A percentile compares a stretch with the other conserved stretches of the same genome.
phyloP scores from a whole-genome alignment of 2,113 vertebrate genomes.

The Ceyx cyanopectus region DNA sequence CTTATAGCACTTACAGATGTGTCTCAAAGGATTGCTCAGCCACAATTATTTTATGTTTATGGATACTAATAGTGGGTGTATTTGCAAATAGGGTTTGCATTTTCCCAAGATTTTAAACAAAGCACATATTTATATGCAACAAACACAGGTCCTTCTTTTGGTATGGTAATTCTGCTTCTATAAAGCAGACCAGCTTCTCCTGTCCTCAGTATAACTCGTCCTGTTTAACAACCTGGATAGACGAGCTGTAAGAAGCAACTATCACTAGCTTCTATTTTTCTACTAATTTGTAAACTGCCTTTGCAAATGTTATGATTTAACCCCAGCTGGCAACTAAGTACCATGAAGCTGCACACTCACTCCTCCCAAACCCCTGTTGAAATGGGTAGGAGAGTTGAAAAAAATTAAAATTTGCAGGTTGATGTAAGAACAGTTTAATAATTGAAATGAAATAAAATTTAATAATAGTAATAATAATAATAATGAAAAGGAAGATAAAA shows the following conservation, averaged over 20 bases:
- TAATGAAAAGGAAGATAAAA: no score
- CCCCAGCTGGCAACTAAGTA: background rate
- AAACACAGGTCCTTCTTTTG: background rate
- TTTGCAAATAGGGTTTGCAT: slow-evolving; percentile 52
- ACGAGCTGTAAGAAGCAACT: slow-evolving; percentile 41
- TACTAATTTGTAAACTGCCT: background rate
- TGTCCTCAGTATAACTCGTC: background rate
- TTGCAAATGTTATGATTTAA: background rate
- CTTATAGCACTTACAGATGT: background rate
- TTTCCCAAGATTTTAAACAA: slow-evolving; percentile 50
- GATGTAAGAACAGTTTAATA: background rate
- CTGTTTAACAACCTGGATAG: slow-evolving; percentile 32
- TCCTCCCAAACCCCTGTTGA: background rate
- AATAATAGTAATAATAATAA: background rate
- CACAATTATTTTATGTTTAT: slow-evolving; percentile 21
- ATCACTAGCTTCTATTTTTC: background rate
- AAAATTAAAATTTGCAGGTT: background rate
- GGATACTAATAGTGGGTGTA: slow-evolving; percentile 11
- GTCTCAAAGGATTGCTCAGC: background rate
- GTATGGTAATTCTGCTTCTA: slow-evolving; percentile 13
- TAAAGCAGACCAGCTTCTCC: slow-evolving; percentile 4
- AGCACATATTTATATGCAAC: slow-evolving; percentile 24
- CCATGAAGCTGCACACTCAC: background rate
- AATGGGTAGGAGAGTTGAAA: background rate
- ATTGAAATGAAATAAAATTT: background rate